Evolutionary conservation across 2,797 vertebrate genomes (phyloP).

Genomic region (Masticophis lateralis): DNA sequence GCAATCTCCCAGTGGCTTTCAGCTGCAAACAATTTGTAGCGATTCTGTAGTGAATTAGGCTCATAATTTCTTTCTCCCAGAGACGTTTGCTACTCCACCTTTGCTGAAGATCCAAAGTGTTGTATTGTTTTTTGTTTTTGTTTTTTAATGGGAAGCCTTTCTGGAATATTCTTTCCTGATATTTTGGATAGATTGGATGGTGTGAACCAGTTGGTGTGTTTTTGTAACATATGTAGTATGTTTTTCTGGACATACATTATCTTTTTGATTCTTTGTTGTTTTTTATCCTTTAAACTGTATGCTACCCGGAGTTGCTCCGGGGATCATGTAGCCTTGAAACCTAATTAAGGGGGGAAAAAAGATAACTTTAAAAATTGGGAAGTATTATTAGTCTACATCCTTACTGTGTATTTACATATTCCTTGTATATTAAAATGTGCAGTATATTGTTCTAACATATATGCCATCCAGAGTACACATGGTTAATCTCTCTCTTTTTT

Average conservation of each 20-base stretch:
- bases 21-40: conserved; percentile 45
- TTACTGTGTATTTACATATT: neutral
- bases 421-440: neutral
- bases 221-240: neutral
- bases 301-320: neutral
- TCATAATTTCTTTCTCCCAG: neutral
- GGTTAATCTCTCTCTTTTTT: neutral
- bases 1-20: conserved; percentile 13
- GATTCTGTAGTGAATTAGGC: conserved; percentile 10
- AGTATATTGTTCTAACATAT: neutral
- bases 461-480: too few relatives aligned
- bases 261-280: neutral
- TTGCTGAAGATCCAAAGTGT: neutral
- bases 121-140: neutral
- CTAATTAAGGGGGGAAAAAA: neutral
- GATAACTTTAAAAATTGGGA: neutral
- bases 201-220: neutral
- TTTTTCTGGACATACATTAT: neutral
- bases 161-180: neutral
- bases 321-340: neutral
- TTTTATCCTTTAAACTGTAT: neutral
- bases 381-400: neutral
- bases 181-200: neutral
- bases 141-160: neutral
- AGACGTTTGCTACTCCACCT: neutral